Evolutionary conservation across 2,113 vertebrate genomes (phyloP).

Genomic region (Brachypteracias leptosomus): DNA sequence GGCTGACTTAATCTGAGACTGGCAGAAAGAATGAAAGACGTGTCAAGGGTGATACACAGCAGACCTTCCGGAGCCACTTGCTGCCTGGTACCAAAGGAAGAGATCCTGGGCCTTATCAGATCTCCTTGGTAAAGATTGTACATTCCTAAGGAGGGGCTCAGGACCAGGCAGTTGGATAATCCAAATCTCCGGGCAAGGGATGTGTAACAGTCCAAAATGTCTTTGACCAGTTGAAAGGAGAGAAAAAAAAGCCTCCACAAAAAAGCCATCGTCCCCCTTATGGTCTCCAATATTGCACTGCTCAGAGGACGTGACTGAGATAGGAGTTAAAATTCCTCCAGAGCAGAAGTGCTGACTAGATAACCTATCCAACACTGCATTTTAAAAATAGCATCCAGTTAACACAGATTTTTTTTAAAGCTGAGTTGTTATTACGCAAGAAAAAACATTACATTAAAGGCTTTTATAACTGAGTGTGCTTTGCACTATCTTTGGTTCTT

Average conservation of each 20-base stretch:
- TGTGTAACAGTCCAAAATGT: background rate
- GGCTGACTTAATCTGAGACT: background rate
- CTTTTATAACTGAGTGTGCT: background rate
- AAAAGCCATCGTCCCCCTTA: background rate
- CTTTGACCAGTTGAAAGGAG: constrained; percentile 1
- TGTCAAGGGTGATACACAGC: constrained; percentile 4
- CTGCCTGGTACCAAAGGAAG: constrained; percentile 10
- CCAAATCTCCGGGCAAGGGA: background rate
- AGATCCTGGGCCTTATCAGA: background rate
- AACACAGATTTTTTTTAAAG: background rate
- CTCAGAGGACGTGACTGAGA: background rate
- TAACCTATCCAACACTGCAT: background rate
- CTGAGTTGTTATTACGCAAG: background rate
- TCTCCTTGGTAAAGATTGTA: background rate
- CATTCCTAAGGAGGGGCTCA: background rate
- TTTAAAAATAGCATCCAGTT: background rate
- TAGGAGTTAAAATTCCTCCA: background rate
- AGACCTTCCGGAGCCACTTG: background rate
- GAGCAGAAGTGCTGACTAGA: background rate
- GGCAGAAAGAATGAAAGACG: background rate
- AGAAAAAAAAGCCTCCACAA: background rate
- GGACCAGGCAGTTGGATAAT: background rate
- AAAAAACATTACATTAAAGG: background rate
- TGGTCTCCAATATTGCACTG: background rate
- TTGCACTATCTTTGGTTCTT: background rate